Percentiles rank a stretch among this genome's conserved stretches.
phyloP scores from a whole-genome alignment of 2,888 invertebrate species.

The Orchesellides sinensis region DNA sequence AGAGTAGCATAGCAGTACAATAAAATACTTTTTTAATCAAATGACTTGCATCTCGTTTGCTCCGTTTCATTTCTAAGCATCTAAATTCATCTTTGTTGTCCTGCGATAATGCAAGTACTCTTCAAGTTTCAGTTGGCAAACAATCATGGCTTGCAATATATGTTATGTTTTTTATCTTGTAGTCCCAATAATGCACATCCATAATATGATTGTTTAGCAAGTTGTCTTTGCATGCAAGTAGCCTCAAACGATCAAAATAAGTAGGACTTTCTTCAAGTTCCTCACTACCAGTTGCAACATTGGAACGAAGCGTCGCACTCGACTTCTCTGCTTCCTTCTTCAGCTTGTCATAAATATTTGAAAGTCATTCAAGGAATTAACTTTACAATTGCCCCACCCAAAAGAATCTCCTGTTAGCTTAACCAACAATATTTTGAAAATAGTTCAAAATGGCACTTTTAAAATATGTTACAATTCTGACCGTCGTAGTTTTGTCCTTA shows the following conservation, averaged over 20 bases:
- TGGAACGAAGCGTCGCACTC: conserved; percentile 60
- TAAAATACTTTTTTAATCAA: conserved; percentile 13
- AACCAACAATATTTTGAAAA: neutral
- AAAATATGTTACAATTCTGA: conserved; percentile 14
- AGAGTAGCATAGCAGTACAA: neutral
- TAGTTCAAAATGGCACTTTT: conserved; percentile 34
- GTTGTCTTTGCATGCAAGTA: neutral
- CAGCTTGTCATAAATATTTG: neutral
- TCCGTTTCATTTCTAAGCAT: conserved; percentile 12
- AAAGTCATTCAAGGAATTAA: neutral
- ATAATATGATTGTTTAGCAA: conserved; percentile 7
- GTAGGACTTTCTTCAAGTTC: conserved; percentile 58
- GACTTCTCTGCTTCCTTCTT: conserved; percentile 37
- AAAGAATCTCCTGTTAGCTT: neutral
- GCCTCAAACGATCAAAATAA: conserved; percentile 48
- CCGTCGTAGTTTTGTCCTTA: conserved; percentile 23
- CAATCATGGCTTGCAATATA: neutral
- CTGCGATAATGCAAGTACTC: conserved; percentile 26
- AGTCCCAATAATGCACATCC: neutral
- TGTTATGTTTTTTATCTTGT: neutral
- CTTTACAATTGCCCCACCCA: neutral
- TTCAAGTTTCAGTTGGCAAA: no score
- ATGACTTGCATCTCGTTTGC: conserved; percentile 14
- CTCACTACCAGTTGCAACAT: conserved; percentile 57
- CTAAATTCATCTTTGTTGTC: conserved; percentile 31